Evolutionary conservation across 2,888 invertebrate genomes (phyloP).

Genomic region (Aspidapion aeneum): DNA sequence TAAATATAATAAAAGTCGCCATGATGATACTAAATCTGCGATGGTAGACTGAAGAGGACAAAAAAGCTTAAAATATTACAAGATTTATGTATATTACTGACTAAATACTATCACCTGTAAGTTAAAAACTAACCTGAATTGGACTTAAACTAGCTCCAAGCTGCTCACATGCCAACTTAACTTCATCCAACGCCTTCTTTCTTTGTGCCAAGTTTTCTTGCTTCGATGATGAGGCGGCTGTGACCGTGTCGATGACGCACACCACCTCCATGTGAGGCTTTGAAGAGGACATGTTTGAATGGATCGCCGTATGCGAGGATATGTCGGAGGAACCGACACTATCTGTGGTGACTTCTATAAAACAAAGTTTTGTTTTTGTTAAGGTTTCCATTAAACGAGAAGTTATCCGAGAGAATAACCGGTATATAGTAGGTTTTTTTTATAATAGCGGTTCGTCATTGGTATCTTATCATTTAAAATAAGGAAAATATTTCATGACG

Average conservation of each 20-base stretch:
- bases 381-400: not conserved
- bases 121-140: constrained; percentile 62
- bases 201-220: constrained; percentile 69
- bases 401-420: not conserved
- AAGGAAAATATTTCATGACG: too few species aligned
- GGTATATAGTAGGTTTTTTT: too few species aligned
- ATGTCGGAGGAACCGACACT: constrained; percentile 61
- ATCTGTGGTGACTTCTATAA: constrained; percentile 54
- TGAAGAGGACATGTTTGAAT: constrained; percentile 38
- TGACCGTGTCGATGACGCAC: constrained; percentile 72
- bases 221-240: constrained; percentile 45
- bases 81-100: too few species aligned
- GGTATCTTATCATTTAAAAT: too few species aligned
- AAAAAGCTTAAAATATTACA: too few species aligned
- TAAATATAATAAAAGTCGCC: too few species aligned
- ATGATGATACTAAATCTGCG: too few species aligned
- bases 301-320: constrained; percentile 52
- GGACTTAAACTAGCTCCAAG: constrained; percentile 80
- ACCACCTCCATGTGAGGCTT: constrained; percentile 83
- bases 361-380: too few species aligned
- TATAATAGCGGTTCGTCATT: too few species aligned
- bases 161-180: constrained; percentile 72
- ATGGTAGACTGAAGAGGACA: too few species aligned
- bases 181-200: constrained; percentile 80
- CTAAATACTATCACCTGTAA: not conserved